These are phyloP conservation scores for Chrysopilus asiliformis DNA, from an alignment of 2,888 invertebrate genomes.

Conservation along the genomic window DNA sequence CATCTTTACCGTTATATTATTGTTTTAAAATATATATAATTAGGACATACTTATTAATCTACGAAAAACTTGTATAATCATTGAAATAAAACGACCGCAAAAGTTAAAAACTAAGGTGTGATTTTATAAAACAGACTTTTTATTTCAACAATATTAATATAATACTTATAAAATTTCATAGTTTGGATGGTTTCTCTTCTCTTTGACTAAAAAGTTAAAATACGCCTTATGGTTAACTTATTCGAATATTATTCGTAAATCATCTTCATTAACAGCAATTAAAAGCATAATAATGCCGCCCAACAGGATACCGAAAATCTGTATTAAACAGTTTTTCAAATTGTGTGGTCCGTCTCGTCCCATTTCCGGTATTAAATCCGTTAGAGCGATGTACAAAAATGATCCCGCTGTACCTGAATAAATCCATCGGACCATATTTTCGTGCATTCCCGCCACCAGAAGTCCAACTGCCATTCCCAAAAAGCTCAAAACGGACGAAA, in stretches of 20 bases:
- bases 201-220: too few relatives aligned
- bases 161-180: too few relatives aligned
- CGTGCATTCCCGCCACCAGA: conserved; percentile 55
- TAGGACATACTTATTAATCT: too few relatives aligned
- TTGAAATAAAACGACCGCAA: too few relatives aligned
- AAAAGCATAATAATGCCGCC: conserved; percentile 60
- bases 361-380: conserved; percentile 59
- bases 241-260: conserved; percentile 24
- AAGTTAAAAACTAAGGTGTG: too few relatives aligned
- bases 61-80: too few relatives aligned
- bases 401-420: conserved; percentile 69
- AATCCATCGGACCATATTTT: conserved; percentile 58
- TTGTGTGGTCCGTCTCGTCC: conserved; percentile 41
- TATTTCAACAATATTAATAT: too few relatives aligned
- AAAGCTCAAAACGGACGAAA: conserved; percentile 63
- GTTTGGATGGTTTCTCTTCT: too few relatives aligned
- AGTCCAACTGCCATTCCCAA: conserved; percentile 58
- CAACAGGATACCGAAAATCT: conserved; percentile 49
- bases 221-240: conserved; percentile 16
- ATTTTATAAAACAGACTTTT: too few relatives aligned
- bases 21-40: too few relatives aligned
- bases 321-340: conserved; percentile 44
- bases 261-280: conserved; percentile 58
- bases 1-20: too few relatives aligned
- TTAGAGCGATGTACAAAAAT: conserved; percentile 67